These are phyloP conservation scores for Nemoura dubitans DNA, from an alignment of 2,888 invertebrate genomes.

Conservation along the genomic window DNA sequence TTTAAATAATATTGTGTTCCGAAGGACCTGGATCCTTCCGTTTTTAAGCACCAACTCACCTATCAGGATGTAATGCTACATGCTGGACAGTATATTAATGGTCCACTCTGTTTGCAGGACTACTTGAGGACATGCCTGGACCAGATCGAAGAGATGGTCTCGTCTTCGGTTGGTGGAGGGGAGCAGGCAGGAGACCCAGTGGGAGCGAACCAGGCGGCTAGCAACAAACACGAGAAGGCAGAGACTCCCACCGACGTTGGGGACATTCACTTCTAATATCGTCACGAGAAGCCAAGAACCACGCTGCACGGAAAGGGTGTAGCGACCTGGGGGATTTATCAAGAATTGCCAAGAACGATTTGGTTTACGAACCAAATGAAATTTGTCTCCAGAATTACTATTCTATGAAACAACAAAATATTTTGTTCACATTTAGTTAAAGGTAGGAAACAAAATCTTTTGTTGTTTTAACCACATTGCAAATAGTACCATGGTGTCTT, in stretches of 20 bases:
- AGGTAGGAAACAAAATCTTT: background rate
- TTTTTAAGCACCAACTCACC: too few relatives aligned
- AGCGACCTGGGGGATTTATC: background rate
- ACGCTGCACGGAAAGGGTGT: too few relatives aligned
- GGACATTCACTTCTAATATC: conserved; percentile 79
- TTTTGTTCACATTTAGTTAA: background rate
- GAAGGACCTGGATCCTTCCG: too few relatives aligned
- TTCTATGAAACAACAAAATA: background rate
- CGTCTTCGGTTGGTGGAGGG: conserved; percentile 59
- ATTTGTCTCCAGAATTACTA: background rate
- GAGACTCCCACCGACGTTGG: conserved; percentile 87
- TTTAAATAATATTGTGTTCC: too few relatives aligned
- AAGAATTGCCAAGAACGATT: background rate
- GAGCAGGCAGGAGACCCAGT: conserved; percentile 50
- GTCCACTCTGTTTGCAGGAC: conserved; percentile 68
- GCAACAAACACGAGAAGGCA: conserved; percentile 73
- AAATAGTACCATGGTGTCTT: background rate
- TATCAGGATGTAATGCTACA: too few relatives aligned
- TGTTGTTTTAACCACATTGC: background rate
- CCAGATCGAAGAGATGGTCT: conserved; percentile 82
- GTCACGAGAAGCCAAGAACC: background rate
- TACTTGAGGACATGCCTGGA: conserved; percentile 80
- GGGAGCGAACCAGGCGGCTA: background rate
- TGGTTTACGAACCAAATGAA: background rate
- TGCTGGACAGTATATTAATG: too few relatives aligned